Conservation (phyloP, 2,113 vertebrate genomes). For the Peromyscus leucopus region DNA sequence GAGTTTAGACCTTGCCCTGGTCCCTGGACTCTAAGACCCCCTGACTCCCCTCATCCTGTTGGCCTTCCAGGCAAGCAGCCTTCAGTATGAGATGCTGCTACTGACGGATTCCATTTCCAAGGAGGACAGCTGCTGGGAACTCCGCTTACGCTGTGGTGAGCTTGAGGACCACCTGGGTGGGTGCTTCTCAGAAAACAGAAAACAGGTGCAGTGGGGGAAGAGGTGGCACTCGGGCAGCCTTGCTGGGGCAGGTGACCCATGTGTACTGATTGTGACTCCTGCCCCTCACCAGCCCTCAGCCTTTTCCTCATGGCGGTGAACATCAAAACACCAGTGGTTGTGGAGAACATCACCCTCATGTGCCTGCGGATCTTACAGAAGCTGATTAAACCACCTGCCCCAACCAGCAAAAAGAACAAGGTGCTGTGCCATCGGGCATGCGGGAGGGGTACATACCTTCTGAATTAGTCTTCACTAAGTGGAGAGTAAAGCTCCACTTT, state of each 20-base stretch:
- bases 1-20: not conserved
- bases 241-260: not conserved
- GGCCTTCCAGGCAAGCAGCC: slow-evolving; percentile 94
- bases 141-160: slow-evolving; percentile 97
- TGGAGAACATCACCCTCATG: slow-evolving; percentile 99
- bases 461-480: not conserved
- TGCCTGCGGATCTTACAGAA: slow-evolving; percentile 98
- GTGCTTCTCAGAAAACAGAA: not conserved
- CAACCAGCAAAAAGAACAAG: slow-evolving; percentile 99
- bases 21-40: not conserved
- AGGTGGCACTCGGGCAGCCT: rapidly evolving
- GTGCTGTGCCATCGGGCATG: slow-evolving; percentile 80
- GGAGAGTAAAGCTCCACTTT: not conserved
- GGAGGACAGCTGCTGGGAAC: slow-evolving; percentile 98
- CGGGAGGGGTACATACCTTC: not conserved
- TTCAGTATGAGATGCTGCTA: slow-evolving; percentile 98
- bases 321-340: slow-evolving; percentile 99
- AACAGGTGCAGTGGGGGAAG: not conserved
- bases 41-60: slow-evolving; percentile 20
- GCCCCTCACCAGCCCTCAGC: slow-evolving; percentile 91
- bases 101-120: slow-evolving; percentile 98
- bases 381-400: slow-evolving; percentile 96
- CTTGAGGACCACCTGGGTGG: not conserved
- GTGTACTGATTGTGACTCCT: not conserved
- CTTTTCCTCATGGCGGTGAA: slow-evolving; percentile 99